Conservation (phyloP, 1,140 invertebrate genomes). For the Aradophagus sp. region DNA sequence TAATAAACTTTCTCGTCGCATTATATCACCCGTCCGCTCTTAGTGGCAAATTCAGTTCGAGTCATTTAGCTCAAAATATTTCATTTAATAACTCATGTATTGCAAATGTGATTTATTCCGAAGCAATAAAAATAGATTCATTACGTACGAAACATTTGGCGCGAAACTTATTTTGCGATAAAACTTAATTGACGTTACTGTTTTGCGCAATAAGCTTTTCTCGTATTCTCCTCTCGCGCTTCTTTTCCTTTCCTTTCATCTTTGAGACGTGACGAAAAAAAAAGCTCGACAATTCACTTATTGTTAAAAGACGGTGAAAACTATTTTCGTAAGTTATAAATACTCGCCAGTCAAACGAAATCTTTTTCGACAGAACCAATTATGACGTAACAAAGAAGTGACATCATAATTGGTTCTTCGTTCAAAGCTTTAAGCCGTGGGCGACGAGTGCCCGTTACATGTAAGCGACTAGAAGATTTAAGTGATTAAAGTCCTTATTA, state of each 20-base stretch:
- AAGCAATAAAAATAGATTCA: conserved; percentile 39
- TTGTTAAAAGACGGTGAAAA: conserved; percentile 6
- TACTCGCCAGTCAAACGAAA: conserved; percentile 27
- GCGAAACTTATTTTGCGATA: conserved; percentile 1
- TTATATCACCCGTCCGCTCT: conserved; percentile 30
- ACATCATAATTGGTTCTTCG: conserved; percentile 57
- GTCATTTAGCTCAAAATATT: conserved; percentile 29
- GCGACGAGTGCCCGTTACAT: conserved; percentile 43
- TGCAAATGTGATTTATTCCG: conserved; percentile 38
- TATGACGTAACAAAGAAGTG: conserved; percentile 51
- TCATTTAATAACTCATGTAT: conserved; percentile 37
- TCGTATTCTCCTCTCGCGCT: background rate
- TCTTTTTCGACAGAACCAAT: conserved; percentile 49
- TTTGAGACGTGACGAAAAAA: conserved; percentile 32
- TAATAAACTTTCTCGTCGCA: conserved; percentile 38
- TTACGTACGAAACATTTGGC: conserved; percentile 31
- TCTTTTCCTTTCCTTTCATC: conserved; percentile 4
- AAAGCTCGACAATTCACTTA: background rate
- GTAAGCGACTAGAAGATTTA: conserved; percentile 53
- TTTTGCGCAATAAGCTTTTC: conserved; percentile 21
- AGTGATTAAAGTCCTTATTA: conserved; percentile 55
- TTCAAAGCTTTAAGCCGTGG: conserved; percentile 48
- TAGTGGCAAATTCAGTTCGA: conserved; percentile 33
- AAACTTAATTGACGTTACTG: conserved; percentile 38
- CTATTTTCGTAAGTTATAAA: conserved; percentile 41